Conservation (phyloP, 2,888 invertebrate species). For the Crocallis elinguaria region DNA sequence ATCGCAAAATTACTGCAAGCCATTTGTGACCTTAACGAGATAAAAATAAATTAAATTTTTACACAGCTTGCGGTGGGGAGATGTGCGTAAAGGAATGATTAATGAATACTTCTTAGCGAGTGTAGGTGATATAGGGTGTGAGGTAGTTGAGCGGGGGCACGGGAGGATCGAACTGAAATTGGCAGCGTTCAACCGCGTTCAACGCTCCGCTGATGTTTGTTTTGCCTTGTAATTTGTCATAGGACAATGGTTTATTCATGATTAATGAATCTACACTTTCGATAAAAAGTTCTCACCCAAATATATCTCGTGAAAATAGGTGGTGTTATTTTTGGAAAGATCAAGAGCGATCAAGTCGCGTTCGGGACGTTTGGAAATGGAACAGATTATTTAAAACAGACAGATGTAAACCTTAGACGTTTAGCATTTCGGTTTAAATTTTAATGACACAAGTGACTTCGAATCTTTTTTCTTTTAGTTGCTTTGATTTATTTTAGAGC, state of each 20-base stretch:
- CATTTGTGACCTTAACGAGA: constrained; percentile 57
- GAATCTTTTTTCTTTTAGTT: constrained; percentile 18
- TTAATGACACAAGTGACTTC: constrained; percentile 33
- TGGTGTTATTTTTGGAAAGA: constrained; percentile 33
- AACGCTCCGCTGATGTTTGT: constrained; percentile 56
- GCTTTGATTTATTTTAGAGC: constrained; percentile 36
- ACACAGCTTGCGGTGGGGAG: constrained; percentile 47
- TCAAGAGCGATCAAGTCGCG: constrained; percentile 43
- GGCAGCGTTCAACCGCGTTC: constrained; percentile 68
- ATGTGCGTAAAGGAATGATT: constrained; percentile 70
- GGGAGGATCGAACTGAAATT: constrained; percentile 80
- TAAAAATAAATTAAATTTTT: constrained; percentile 58
- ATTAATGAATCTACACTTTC: constrained; percentile 39
- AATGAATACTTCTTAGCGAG: constrained; percentile 69
- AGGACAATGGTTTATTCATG: constrained; percentile 42
- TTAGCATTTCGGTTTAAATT: constrained; percentile 46
- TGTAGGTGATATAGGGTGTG: constrained; percentile 53
- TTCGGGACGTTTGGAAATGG: constrained; percentile 55
- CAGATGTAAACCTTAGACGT: constrained; percentile 45
- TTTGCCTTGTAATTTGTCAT: constrained; percentile 63
- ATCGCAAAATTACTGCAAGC: constrained; percentile 43
- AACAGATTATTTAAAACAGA: constrained; percentile 45
- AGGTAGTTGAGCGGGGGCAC: constrained; percentile 36
- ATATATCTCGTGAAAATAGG: constrained; percentile 12
- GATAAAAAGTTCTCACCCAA: constrained; percentile 5